A percentile compares a stretch with the other conserved stretches of the same genome.
These are phyloP conservation scores for Drosophila demipolita DNA, from an alignment of 2,888 invertebrate species.

Conservation along the genomic window DNA sequence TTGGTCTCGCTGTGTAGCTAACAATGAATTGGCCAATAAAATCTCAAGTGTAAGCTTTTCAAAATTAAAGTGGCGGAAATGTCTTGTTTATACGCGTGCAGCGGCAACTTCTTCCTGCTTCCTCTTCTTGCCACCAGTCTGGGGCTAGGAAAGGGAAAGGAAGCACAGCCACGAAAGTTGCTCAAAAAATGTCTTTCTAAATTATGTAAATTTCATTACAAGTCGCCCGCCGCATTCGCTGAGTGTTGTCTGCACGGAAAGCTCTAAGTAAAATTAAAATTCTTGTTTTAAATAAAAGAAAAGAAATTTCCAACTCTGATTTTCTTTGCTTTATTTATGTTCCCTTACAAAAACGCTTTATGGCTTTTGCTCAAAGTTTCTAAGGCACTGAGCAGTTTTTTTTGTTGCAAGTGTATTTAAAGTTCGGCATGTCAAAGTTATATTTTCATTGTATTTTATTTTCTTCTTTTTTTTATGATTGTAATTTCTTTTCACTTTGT, in stretches of 20 bases:
- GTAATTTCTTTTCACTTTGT: conserved; percentile 52
- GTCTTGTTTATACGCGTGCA: conserved; percentile 73
- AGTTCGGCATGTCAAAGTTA: background rate
- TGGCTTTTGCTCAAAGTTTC: background rate
- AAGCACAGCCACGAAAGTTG: conserved; percentile 51
- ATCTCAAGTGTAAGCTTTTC: conserved; percentile 80
- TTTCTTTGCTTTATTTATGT: background rate
- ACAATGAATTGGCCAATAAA: conserved; percentile 81
- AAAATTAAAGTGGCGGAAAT: conserved; percentile 80
- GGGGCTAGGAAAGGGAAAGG: too few species aligned
- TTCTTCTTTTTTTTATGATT: conserved; percentile 10
- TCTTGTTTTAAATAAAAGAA: conserved; percentile 65
- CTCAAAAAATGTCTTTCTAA: conserved; percentile 75
- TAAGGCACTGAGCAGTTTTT: background rate
- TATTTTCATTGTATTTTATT: background rate
- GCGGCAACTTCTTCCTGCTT: conserved; percentile 27
- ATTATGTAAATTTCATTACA: conserved; percentile 80
- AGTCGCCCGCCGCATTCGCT: conserved; percentile 45
- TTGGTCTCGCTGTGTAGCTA: conserved; percentile 50
- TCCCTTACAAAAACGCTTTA: background rate
- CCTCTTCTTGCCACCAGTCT: too few species aligned
- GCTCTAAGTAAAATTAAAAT: conserved; percentile 76
- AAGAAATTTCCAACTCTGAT: conserved; percentile 47
- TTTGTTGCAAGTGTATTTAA: background rate
- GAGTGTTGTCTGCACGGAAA: conserved; percentile 46